A percentile compares a stretch with the other conserved stretches of the same genome.
These are phyloP conservation scores for Lasioglossum albipes DNA, from an alignment of 1,140 invertebrate species.

Conservation along the genomic window DNA sequence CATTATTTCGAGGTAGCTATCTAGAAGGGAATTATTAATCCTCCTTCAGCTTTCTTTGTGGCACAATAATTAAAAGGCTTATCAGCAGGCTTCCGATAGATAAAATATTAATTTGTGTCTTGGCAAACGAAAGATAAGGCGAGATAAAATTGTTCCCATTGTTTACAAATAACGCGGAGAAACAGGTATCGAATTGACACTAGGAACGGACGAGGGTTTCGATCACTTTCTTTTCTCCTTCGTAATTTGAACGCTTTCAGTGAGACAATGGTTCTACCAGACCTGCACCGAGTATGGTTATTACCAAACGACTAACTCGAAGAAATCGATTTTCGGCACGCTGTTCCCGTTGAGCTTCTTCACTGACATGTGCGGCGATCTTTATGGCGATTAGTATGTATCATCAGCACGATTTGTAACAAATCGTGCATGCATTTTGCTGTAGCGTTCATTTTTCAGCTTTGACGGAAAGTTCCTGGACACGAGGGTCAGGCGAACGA, in stretches of 20 bases:
- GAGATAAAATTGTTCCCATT: too few species aligned
- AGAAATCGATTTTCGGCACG: slow-evolving; percentile 84
- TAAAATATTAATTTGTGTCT: too few species aligned
- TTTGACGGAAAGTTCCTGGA: slow-evolving; percentile 79
- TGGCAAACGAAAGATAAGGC: too few species aligned
- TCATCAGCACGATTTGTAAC: not conserved
- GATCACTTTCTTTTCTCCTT: not conserved
- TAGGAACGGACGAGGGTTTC: too few species aligned
- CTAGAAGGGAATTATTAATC: too few species aligned
- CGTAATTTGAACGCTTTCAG: slow-evolving; percentile 69
- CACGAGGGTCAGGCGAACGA: slow-evolving; percentile 81
- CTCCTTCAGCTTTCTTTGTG: too few species aligned
- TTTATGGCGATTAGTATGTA: slow-evolving; percentile 82
- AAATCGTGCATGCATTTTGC: not conserved
- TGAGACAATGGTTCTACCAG: slow-evolving; percentile 88
- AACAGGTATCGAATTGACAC: too few species aligned
- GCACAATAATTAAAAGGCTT: too few species aligned
- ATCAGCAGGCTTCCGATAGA: too few species aligned
- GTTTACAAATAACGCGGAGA: too few species aligned
- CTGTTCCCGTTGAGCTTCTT: slow-evolving; percentile 83
- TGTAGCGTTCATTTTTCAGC: slow-evolving; percentile 66
- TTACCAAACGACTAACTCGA: slow-evolving; percentile 86
- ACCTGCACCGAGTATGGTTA: slow-evolving; percentile 92
- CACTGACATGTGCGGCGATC: slow-evolving; percentile 84
- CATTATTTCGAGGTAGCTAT: too few species aligned